Evolutionary conservation across 2,797 vertebrate species (phyloP).

Genomic region (Aselliscus stoliczkanus): DNA sequence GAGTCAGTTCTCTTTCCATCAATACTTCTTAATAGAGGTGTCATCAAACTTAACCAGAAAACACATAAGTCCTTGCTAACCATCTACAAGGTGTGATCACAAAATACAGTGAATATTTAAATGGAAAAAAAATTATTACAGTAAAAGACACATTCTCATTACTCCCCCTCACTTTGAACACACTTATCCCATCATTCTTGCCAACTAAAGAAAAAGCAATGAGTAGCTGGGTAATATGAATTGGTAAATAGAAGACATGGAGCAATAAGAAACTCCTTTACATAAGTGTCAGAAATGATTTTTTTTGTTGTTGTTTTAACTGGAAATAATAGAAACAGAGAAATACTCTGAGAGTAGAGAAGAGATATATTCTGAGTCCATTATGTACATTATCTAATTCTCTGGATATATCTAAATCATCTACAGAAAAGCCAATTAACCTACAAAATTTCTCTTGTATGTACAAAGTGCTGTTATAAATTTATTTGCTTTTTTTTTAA

Average conservation of each 20-base stretch:
- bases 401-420: conserved; percentile 33
- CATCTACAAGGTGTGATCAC: too few species aligned
- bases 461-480: not conserved
- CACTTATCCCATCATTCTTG: too few species aligned
- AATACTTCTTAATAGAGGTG: not conserved
- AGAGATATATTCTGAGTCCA: conserved; percentile 35
- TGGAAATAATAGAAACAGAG: conserved; percentile 21
- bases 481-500: conserved; percentile 38
- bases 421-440: not conserved
- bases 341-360: not conserved
- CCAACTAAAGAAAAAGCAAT: not conserved
- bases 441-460: conserved; percentile 29
- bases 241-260: not conserved
- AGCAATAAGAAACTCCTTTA: not conserved
- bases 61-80: not conserved
- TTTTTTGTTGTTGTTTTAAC: not conserved
- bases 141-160: too few species aligned
- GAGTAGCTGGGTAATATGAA: not conserved
- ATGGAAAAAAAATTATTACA: too few species aligned
- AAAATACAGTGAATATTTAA: too few species aligned
- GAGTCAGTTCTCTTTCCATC: too few species aligned
- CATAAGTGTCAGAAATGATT: not conserved
- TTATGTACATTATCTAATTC: conserved; percentile 34
- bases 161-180: too few species aligned
- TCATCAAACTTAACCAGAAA: not conserved